Evolutionary conservation across 2,113 vertebrate genomes (phyloP).

Genomic region (Isurus oxyrinchus): DNA sequence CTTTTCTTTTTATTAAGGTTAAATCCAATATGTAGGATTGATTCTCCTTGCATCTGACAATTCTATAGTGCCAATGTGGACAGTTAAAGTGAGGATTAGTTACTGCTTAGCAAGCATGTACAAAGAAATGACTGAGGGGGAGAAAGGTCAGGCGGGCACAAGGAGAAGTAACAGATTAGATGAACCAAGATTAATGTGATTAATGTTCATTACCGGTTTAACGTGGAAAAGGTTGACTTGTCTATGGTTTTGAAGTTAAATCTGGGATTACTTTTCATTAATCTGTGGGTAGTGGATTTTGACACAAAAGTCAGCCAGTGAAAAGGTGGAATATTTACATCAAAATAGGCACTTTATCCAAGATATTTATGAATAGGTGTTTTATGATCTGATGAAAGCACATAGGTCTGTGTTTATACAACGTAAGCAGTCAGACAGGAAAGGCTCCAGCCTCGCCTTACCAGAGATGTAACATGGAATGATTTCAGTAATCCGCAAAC

Average conservation of each 20-base stretch:
- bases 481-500: conserved; percentile 76
- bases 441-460: conserved; percentile 83
- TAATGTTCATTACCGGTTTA: conserved; percentile 16
- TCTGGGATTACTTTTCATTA: conserved; percentile 27
- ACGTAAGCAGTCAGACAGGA: conserved; percentile 66
- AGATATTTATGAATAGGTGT: conserved; percentile 57
- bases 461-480: conserved; percentile 70
- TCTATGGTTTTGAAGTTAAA: not conserved
- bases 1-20: not conserved
- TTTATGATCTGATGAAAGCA: conserved; percentile 59
- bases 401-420: conserved; percentile 77
- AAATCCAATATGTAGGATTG: not conserved
- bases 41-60: not conserved
- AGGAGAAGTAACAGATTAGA: conserved; percentile 31
- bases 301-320: conserved; percentile 46
- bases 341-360: conserved; percentile 58
- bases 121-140: conserved; percentile 17
- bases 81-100: not conserved
- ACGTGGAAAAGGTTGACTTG: not conserved
- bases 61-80: not conserved
- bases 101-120: not conserved
- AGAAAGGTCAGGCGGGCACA: conserved; percentile 12
- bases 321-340: conserved; percentile 64
- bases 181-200: conserved; percentile 23
- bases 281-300: not conserved